These are phyloP conservation scores for Malacosoma neustria DNA, from an alignment of 2,888 invertebrate genomes.

Conservation along the genomic window DNA sequence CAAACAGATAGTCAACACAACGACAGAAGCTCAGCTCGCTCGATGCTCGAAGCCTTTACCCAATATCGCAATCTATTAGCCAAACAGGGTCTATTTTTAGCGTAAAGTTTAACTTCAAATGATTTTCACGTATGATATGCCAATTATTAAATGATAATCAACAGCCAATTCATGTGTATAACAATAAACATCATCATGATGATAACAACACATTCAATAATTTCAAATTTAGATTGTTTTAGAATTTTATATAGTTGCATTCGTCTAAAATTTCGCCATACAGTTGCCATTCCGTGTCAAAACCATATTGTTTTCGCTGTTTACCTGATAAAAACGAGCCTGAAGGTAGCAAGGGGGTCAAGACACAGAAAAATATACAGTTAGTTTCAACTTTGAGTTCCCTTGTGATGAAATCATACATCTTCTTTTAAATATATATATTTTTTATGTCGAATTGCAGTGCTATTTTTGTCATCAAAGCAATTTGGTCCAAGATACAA, in stretches of 20 bases:
- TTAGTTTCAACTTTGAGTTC: conserved; percentile 63
- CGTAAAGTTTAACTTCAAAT: conserved; percentile 9
- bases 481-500: background rate
- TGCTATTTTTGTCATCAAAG: background rate
- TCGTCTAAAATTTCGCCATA: conserved; percentile 70
- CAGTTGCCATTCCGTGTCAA: conserved; percentile 69
- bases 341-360: conserved; percentile 82
- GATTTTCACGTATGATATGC: conserved; percentile 19
- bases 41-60: conserved; percentile 55
- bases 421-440: background rate
- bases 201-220: conserved; percentile 60
- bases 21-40: conserved; percentile 64
- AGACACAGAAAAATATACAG: conserved; percentile 72
- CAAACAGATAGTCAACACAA: conserved; percentile 63
- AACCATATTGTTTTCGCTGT: conserved; percentile 68
- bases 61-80: conserved; percentile 43
- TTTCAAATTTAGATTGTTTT: conserved; percentile 20
- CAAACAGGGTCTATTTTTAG: conserved; percentile 49
- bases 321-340: conserved; percentile 92
- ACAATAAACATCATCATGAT: conserved; percentile 32
- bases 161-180: conserved; percentile 58
- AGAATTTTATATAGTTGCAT: conserved; percentile 36
- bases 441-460: too few relatives aligned
- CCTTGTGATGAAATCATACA: conserved; percentile 19
- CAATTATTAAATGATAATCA: conserved; percentile 25